Evolutionary conservation across 2,113 vertebrate genomes (phyloP), one percentile per base, ranked within the genome.

Genomic region (Corydoras maculifer): DNA sequence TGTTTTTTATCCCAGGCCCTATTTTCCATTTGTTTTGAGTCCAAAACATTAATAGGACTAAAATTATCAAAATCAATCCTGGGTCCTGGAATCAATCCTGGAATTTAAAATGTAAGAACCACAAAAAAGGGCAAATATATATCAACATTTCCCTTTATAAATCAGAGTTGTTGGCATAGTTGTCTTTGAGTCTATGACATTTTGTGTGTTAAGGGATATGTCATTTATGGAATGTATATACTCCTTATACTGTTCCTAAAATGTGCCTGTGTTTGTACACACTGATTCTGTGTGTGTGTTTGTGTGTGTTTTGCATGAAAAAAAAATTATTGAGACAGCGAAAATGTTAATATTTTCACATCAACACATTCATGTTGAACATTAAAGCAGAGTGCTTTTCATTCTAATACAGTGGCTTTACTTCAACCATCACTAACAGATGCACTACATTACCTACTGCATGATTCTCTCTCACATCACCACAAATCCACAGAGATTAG

Each of bases 131-230:
- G 35, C 35, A 43, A 43, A 43, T 8, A 43, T 43, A 43, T 43
- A 43, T 8, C 35, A 43, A 5, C 35, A 43, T 43, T 43, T 4
- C 7, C 4, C 1, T 43, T 43, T 43, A 43, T 43, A 43, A 5
- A 43, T 43, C 2, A 43, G 7, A 4, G 11, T 53, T 3, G 9
- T 50, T 1, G 62, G 7, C 35, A 53, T 53, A 10, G 9, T 50
- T 53, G 62, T 76, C 70, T 32, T 13, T 62, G 76, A 70, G 77
- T 79, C 58, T 35, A 43, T 48, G 51, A 73, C 79, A 78, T 72
- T 73, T 79, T 71, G 2, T 59, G 83, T 83, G 83, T 82, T 83
- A 82, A 88, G 84, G 82, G 81, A 73, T 87, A 80, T 74, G 83
- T 86, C 87, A 87, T 89, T 86, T 43, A 5, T 43, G 35, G 4